Percentiles rank a stretch among this genome's conserved stretches.
Conservation (phyloP, 2,888 invertebrate species). For the Caenorhabditis uteleia region DNA sequence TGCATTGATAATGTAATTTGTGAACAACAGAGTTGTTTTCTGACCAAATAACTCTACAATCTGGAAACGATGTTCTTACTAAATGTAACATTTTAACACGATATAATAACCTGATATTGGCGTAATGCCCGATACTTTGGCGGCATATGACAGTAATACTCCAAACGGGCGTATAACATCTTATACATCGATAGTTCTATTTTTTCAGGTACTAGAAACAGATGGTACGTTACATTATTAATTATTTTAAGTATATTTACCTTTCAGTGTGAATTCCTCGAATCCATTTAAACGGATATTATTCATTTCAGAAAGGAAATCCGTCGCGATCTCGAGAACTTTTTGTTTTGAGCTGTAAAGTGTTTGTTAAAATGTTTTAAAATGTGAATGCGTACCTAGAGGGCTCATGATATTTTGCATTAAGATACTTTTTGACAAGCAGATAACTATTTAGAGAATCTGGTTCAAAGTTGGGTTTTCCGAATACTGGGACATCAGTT, state of each 20-base stretch:
- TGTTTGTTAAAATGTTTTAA: no score
- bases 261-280: not conserved
- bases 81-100: not conserved
- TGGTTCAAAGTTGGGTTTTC: constrained; percentile 29
- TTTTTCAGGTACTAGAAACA: constrained; percentile 15
- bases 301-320: constrained; percentile 33
- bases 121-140: constrained; percentile 15
- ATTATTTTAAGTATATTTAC: constrained; percentile 6
- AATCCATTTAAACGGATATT: constrained; percentile 4
- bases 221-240: no score
- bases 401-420: not conserved
- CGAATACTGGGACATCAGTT: constrained; percentile 21
- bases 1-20: constrained; percentile 13
- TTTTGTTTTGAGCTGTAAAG: no score
- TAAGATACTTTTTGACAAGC: constrained; percentile 14
- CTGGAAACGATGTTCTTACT: constrained; percentile 7
- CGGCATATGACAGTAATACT: constrained; percentile 32
- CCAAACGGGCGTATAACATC: constrained; percentile 9
- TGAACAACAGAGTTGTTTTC: constrained; percentile 6
- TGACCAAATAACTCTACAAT: constrained; percentile 34
- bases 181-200: no score
- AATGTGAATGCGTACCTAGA: no score
- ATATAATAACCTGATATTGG: constrained; percentile 24
- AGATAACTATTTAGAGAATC: constrained; percentile 12
- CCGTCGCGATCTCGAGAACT: constrained; percentile 14